These are phyloP conservation scores for Lepidocyrtoides sp. DNA, from an alignment of 2,888 invertebrate genomes.

Conservation along the genomic window DNA sequence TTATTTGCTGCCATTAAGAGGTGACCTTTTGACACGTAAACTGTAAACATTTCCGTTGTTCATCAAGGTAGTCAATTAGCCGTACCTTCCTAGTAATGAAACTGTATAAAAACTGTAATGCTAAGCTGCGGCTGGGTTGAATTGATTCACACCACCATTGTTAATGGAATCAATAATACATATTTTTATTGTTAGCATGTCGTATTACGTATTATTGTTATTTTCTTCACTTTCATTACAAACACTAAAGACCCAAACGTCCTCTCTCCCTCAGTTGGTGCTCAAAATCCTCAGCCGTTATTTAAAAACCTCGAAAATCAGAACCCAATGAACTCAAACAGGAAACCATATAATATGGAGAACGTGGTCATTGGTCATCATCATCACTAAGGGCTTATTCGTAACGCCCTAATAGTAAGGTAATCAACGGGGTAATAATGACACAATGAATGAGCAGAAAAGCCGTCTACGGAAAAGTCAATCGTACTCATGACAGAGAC, in stretches of 20 bases:
- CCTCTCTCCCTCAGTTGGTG: not conserved
- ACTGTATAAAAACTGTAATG: not conserved
- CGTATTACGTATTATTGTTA: constrained; percentile 34
- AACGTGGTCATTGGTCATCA: constrained; percentile 36
- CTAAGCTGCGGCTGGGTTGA: not conserved
- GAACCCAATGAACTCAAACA: constrained; percentile 24
- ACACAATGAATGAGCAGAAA: constrained; percentile 52
- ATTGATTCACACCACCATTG: constrained; percentile 5
- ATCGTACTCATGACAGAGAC: constrained; percentile 35
- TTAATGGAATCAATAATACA: not conserved
- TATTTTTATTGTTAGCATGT: not conserved
- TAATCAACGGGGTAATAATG: constrained; percentile 58
- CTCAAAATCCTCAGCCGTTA: no score
- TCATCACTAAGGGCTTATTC: constrained; percentile 20
- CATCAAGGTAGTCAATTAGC: constrained; percentile 40
- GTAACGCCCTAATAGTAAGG: constrained; percentile 57
- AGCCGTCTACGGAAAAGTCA: constrained; percentile 61
- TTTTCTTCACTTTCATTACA: constrained; percentile 52
- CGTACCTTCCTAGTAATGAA: constrained; percentile 17
- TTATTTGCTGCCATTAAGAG: constrained; percentile 42
- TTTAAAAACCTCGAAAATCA: not conserved
- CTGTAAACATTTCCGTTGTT: constrained; percentile 18
- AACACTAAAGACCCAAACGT: not conserved
- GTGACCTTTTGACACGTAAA: constrained; percentile 47
- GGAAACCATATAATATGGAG: constrained; percentile 34